Base-by-base conservation (phyloP, 2,113 vertebrate species). In the Tachysurus vachellii region DNA sequence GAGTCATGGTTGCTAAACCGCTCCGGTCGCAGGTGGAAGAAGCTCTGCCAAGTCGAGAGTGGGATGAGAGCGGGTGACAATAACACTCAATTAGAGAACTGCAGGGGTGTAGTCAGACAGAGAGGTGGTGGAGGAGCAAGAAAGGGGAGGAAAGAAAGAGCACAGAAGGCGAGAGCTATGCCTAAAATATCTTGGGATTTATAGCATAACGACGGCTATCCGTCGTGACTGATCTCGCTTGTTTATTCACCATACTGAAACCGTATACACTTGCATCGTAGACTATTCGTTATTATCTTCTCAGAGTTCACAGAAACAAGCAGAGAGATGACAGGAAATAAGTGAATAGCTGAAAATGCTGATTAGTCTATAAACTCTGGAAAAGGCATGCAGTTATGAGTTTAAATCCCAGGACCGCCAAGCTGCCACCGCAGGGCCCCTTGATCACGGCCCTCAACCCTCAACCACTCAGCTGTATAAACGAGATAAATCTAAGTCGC, bases 1-100 rank as follows among this genome's bases (percentile, higher is more conserved):
- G 76, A 26, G 13, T 23, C 59, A 70, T 14, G 12, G 14, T 16
- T 16, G 62, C 61, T 17, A 42, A 71, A 54, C 23, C 26, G 54
- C 36, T 59, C 23, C 23, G 26, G 54, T 70, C 31, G 54, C 79
- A 73, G 79, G 85, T 82, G 85, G 64, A 56, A 64, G 50, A 71
- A 28, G 70, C 26, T 85, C 19, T 53, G 64, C 77, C 85, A n/a
- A 57, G 21, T 57, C 31, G 50, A 61, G 79, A 80, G 85, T 66
- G 62, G 59, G 50, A 79, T 66, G 85, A 68, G 77, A 70, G 77
- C 10, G 62, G 44, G 31, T 56, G 66, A 82, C 79, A 57, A 85
- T 84, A 85, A 64, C 79, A 62, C 59, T 85, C 87, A 85, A 82
- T 88, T 88, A 82, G 68, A 54, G 68, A 85, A 59, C 57, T 66